Conservation (phyloP, 2,113 vertebrate species). For the Bagarius yarrelli region DNA sequence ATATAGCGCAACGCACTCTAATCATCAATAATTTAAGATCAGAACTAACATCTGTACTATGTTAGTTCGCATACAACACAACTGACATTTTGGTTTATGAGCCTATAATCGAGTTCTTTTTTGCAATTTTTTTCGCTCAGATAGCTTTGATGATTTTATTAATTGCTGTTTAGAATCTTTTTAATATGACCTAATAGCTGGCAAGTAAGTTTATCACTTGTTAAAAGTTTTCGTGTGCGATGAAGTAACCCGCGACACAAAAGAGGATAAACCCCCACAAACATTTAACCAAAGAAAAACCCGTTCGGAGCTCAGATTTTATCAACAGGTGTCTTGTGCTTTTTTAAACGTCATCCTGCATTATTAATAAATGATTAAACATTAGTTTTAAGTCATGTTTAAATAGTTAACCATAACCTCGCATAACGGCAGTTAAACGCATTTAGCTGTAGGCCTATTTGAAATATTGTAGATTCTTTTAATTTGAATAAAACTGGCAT, state of each 20-base stretch:
- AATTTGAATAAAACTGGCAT: background rate
- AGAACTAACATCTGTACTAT: too few species aligned
- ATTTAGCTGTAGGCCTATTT: background rate
- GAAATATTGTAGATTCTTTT: background rate
- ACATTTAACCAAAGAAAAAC: background rate
- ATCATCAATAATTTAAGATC: too few species aligned
- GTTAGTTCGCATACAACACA: too few species aligned
- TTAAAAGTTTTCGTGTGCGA: background rate
- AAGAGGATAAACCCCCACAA: background rate
- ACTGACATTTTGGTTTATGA: background rate
- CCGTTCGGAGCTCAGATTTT: background rate
- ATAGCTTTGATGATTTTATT: background rate
- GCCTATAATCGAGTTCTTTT: background rate
- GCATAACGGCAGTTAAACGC: background rate
- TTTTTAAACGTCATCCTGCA: background rate
- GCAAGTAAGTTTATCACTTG: background rate
- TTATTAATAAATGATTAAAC: background rate
- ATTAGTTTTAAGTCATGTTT: background rate
- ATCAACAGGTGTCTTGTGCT: background rate
- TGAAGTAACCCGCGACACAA: background rate
- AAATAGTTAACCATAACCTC: background rate
- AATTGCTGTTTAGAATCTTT: background rate
- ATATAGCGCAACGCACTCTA: slow-evolving; percentile 3
- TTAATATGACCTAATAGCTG: too few species aligned
- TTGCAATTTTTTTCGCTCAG: too few species aligned